A percentile compares a stretch with the other conserved stretches of the same genome.
phyloP scores from a whole-genome alignment of 92 coral and sea anemone genomes.

The Parazoanthus swiftii region DNA sequence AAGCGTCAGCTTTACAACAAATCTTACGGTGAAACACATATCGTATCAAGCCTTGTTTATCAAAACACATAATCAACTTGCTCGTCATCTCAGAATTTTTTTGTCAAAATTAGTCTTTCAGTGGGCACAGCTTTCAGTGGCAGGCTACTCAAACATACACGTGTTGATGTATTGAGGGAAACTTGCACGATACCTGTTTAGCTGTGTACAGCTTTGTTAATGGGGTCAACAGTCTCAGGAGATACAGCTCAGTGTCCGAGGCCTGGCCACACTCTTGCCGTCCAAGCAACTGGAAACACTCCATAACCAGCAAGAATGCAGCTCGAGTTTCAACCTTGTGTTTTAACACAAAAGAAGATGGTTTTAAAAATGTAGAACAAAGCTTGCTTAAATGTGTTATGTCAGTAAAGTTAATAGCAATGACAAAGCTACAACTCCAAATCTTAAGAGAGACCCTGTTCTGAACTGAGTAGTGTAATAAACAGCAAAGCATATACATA shows the following conservation, averaged over 20 bases:
- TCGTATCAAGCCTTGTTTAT: too few relatives aligned
- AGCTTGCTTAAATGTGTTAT: not conserved
- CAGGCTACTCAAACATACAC: not conserved
- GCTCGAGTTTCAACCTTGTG: constrained; percentile 83
- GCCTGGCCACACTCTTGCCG: constrained; percentile 78
- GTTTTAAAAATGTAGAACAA: not conserved
- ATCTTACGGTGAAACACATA: too few relatives aligned
- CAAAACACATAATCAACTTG: too few relatives aligned
- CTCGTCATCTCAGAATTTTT: too few relatives aligned
- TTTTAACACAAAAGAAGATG: not conserved
- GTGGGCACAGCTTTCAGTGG: too few relatives aligned
- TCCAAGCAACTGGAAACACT: constrained; percentile 78
- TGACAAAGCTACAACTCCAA: too few relatives aligned
- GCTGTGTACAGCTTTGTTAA: constrained; percentile 90
- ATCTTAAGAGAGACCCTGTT: too few relatives aligned
- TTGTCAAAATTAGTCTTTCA: too few relatives aligned
- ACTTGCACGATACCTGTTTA: constrained; percentile 69
- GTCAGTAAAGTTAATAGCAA: not conserved
- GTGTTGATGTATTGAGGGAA: not conserved
- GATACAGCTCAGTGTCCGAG: constrained; percentile 56
- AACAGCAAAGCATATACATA: too few relatives aligned
- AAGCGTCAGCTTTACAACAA: too few relatives aligned
- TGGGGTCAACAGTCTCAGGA: constrained; percentile 82
- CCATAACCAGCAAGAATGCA: constrained; percentile 76
- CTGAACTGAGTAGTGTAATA: too few relatives aligned